Base-by-base conservation (phyloP, 2,888 invertebrate species). In the Thymelicus sylvestris region DNA sequence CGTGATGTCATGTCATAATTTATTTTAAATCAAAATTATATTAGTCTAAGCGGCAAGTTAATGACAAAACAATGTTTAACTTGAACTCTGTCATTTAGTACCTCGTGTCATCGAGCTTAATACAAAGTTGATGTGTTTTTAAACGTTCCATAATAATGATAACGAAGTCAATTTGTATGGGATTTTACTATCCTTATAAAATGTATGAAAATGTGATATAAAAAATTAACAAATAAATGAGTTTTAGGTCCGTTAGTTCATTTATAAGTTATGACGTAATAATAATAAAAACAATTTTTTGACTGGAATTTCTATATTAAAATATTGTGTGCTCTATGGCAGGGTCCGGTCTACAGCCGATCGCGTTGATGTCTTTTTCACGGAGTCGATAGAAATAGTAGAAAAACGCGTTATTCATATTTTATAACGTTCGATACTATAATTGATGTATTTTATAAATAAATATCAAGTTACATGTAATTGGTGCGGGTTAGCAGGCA, bases 361-460 rank as follows among this genome's bases (percentile, higher is more conserved):
- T 66, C 76, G 77, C 81, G 81, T 81, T 81, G 81, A 81, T 74
- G 81, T 81, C 81, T 81, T 81, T 81, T 81, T 73, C 72, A 77
- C 66, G 67, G 72, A 72, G 67, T 55, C 44, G n/a, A 31, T 24
- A 44, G 44, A 67, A 50, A 57, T 66, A 41, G 41, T 39, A 38
- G 38, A 10, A 31, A 31, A 61, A 67, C 31, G 31, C 44, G 24
- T 38, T 41, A 39, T 38, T 60, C 15, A n/a, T n/a, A 15, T 15
- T 60, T 15, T 38, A 38, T 7, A 15, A 52, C 2, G 50, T 38
- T 15, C 31, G 31, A 31, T 7, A 48, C 1, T 47, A 24, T 47
- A 6, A 47, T 47, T 47, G 24, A 24, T 31, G 5, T 24, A 6
- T 1, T 62, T 12, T 24, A 19, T 60, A 6, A 24, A 8, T n/a